Evolutionary conservation across 2,113 vertebrate species (phyloP).

Genomic region (Otolemur garnettii): DNA sequence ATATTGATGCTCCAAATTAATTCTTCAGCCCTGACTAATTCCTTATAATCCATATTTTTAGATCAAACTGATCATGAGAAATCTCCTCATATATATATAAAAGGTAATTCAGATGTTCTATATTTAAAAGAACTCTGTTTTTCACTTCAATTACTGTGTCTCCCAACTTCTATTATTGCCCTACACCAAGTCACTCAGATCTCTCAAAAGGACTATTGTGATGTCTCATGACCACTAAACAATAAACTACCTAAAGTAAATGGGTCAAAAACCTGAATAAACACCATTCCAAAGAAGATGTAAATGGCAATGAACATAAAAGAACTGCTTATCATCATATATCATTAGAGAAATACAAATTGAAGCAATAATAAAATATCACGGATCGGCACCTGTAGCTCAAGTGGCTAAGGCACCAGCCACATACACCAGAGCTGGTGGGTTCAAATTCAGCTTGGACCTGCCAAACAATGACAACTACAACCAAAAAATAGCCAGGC

Average conservation of each 20-base stretch:
- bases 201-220: neutral
- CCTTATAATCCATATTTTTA: neutral
- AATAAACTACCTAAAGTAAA: neutral
- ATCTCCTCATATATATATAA: neutral
- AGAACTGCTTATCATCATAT: neutral
- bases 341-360: neutral
- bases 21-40: neutral
- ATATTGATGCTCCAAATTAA: neutral
- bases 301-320: neutral
- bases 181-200: neutral
- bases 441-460: too few species aligned
- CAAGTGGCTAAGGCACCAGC: too few species aligned
- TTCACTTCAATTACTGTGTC: neutral
- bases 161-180: neutral
- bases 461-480: too few species aligned
- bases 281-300: neutral
- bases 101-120: too few species aligned
- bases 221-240: neutral
- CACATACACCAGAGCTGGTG: too few species aligned
- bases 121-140: neutral
- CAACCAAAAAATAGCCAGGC: too few species aligned
- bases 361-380: neutral
- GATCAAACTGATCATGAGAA: neutral
- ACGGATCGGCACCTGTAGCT: too few species aligned
- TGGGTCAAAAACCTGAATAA: neutral